These are phyloP conservation scores for Manacus vitellinus DNA, from an alignment of 2,113 vertebrate species.

Conservation along the genomic window DNA sequence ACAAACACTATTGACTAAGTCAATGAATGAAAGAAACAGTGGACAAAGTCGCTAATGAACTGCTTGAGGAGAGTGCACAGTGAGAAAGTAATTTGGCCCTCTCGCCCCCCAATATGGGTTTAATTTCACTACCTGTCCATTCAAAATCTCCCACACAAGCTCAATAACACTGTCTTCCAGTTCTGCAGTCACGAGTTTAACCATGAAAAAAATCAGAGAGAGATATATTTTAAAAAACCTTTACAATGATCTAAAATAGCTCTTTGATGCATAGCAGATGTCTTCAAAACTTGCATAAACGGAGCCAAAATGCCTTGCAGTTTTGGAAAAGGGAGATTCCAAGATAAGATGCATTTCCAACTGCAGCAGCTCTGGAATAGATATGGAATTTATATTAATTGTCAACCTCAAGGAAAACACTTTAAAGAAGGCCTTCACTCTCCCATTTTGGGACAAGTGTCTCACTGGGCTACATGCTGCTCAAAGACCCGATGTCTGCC, in stretches of 20 bases:
- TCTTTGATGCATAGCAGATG: constrained; percentile 39
- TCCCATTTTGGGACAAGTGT: neutral
- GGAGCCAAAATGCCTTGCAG: constrained; percentile 10
- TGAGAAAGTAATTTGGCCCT: neutral
- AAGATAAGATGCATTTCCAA: constrained; percentile 16
- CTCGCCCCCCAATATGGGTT: rapidly evolving
- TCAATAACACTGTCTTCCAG: neutral
- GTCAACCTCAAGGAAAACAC: constrained; percentile 15
- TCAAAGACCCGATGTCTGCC: neutral
- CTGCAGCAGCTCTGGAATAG: neutral
- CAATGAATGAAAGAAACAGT: neutral
- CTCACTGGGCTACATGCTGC: neutral
- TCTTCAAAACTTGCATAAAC: constrained; percentile 15
- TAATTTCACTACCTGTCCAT: constrained; percentile 33
- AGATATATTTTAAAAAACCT: constrained; percentile 20
- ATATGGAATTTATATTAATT: constrained; percentile 7
- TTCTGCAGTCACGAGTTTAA: neutral
- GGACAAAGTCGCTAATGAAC: neutral
- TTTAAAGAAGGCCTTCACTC: neutral
- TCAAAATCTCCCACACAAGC: constrained; percentile 14
- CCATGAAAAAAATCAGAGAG: neutral
- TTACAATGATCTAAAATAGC: constrained; percentile 34
- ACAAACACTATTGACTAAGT: neutral
- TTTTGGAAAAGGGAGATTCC: constrained; percentile 30
- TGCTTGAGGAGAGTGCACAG: neutral